Base-by-base conservation (phyloP, 2,797 vertebrate species). In the Danio choprae region DNA sequence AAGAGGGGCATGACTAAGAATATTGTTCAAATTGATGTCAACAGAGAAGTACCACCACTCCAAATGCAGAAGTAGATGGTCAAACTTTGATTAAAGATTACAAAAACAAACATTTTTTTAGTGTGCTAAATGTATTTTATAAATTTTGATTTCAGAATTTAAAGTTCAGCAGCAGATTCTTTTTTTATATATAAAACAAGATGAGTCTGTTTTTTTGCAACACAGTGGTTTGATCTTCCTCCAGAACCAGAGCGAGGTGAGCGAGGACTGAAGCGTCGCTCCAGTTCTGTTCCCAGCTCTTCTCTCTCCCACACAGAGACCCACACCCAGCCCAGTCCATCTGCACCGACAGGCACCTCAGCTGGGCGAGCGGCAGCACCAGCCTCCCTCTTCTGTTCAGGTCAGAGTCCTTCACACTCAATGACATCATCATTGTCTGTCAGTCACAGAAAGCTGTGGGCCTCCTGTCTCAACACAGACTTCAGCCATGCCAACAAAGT, bases 301-400 rank as follows among this genome's bases (percentile, higher is more conserved):
- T 84, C 64, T 89, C 89, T 88, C 91, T 83, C 62, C 62, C 80
- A 80, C 83, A 89, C 78, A 69, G 78, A 76, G 87, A 85, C 83
- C 83, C 69, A 56, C 83, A 86, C 84, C 87, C 81, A 82, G 84
- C 86, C 72, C 84, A 81, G 87, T 89, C 91, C 91, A 90, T 91
- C 88, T 88, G 83, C 84, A 72, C 82, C 59, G 83, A 53, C 81
- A 86, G 86, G 71, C 87, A 84, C 89, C 89, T 92, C 89, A 89
- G 89, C 90, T 89, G 90, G 90, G 90, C 87, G 79, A 86, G 84
- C 87, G 84, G 86, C 50, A 74, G 84, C 84, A 81, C 22, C 60
- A 68, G 78, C 87, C 84, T 83, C 81, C 92, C 22, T 80, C 77
- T 83, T 93, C 92, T 93, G 92, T 91, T 90, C 75, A 85, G 92